These are phyloP conservation scores for Sminthopsis crassicaudata DNA, from an alignment of 2,113 vertebrate species.

Conservation along the genomic window DNA sequence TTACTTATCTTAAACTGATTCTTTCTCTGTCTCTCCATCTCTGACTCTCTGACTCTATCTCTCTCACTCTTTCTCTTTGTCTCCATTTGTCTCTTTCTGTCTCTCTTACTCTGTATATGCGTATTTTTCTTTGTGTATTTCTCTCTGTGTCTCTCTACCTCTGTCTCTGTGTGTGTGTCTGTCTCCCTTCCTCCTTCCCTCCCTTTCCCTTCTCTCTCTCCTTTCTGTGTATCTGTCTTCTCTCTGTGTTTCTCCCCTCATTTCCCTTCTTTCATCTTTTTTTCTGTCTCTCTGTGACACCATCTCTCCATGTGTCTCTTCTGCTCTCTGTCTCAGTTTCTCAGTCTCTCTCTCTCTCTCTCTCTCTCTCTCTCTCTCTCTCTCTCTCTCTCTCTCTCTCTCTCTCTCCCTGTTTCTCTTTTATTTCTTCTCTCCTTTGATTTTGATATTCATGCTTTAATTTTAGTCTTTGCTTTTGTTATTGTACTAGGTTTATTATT, in stretches of 20 bases:
- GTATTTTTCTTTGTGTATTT: too few relatives aligned
- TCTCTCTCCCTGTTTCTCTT: neutral
- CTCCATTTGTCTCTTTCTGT: too few relatives aligned
- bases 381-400: neutral
- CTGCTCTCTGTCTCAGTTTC: neutral
- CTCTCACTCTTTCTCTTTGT: neutral
- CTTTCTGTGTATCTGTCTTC: too few relatives aligned
- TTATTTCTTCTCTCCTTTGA: neutral
- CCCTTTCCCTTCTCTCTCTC: too few relatives aligned
- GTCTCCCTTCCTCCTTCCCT: too few relatives aligned
- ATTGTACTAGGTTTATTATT: neutral
- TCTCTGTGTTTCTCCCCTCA: too few relatives aligned
- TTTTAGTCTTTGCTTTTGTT: neutral
- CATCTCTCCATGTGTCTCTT: neutral
- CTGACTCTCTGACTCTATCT: neutral
- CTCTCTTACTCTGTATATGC: too few relatives aligned
- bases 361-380: neutral
- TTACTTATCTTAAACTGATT: slow-evolving; percentile 4
- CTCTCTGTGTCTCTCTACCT: too few relatives aligned
- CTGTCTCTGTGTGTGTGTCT: too few relatives aligned
- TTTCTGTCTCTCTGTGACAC: too few relatives aligned
- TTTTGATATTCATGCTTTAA: slow-evolving; percentile 2
- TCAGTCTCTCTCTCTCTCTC: neutral
- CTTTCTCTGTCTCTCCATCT: too few relatives aligned
- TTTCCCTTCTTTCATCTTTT: neutral